Percentiles rank a stretch among this genome's conserved stretches.
Conservation (phyloP, 2,113 vertebrate genomes). For the Echinops telfairi region DNA sequence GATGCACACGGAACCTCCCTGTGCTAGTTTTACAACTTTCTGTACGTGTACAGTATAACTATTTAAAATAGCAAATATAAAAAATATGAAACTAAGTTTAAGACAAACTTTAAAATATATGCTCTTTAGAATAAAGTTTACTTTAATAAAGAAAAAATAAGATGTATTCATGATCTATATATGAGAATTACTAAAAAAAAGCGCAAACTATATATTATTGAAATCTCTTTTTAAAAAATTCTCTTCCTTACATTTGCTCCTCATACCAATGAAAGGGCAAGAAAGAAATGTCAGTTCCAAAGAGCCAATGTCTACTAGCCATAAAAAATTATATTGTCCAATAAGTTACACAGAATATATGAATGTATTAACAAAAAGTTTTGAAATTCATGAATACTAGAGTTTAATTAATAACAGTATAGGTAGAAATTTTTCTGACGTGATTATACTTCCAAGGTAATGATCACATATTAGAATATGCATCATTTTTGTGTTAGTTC, state of each 20-base stretch:
- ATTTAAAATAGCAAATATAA: neutral
- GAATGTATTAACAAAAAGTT: neutral
- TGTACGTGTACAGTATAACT: neutral
- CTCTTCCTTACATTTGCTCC: neutral
- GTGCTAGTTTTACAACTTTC: neutral
- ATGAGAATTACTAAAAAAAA: neutral
- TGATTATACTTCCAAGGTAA: neutral
- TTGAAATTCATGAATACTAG: neutral
- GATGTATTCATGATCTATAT: neutral
- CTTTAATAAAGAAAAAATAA: conserved; percentile 22
- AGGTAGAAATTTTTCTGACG: neutral
- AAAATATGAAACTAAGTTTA: neutral
- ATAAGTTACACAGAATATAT: neutral
- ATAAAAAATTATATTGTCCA: neutral
- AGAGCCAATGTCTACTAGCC: neutral
- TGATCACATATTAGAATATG: neutral
- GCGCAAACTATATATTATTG: neutral
- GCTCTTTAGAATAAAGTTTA: conserved; percentile 1
- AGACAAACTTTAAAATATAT: neutral
- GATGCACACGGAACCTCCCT: neutral
- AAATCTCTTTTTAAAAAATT: neutral
- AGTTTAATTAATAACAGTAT: conserved; percentile 21
- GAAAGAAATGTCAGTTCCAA: neutral
- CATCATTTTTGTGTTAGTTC: neutral
- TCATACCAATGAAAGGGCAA: neutral